Conservation (phyloP, 2,797 vertebrate species). For the Hephaestus fuliginosus region DNA sequence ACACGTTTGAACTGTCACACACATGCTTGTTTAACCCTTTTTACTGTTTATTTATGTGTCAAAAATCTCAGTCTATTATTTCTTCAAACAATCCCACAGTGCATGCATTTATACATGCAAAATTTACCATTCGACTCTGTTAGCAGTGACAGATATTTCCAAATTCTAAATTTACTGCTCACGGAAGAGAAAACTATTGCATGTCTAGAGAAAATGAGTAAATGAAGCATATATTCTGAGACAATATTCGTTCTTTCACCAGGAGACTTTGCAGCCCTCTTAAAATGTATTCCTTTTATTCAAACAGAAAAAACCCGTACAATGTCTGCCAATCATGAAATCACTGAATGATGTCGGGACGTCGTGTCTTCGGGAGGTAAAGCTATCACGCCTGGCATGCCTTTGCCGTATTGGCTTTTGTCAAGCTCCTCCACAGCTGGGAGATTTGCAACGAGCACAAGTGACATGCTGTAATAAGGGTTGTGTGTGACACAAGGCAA, state of each 20-base stretch:
- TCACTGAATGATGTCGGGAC: conserved; percentile 48
- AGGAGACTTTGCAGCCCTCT: conserved; percentile 11
- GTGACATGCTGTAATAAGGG: conserved; percentile 78
- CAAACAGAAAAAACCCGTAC: conserved; percentile 30
- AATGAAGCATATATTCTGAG: background rate
- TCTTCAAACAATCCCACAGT: background rate
- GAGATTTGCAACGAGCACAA: conserved; percentile 66
- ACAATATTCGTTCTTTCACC: background rate
- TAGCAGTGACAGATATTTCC: background rate
- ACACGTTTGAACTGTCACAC: conserved; percentile 29
- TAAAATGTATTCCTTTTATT: conserved; percentile 26
- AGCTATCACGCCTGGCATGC: conserved; percentile 61
- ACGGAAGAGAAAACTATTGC: background rate
- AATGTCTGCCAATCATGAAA: conserved; percentile 50
- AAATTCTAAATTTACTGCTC: background rate
- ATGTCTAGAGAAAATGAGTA: background rate
- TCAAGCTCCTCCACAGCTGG: conserved; percentile 73
- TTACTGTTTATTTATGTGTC: conserved; percentile 10
- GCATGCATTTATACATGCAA: conserved; percentile 1
- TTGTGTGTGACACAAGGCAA: conserved; percentile 60
- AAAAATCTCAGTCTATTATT: background rate
- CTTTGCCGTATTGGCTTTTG: conserved; percentile 68
- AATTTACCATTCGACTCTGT: conserved; percentile 3
- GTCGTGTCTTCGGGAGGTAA: conserved; percentile 50
- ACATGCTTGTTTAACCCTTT: background rate